phyloP scores from a whole-genome alignment of 1,140 invertebrate species.

The Drosophila yakuba region DNA sequence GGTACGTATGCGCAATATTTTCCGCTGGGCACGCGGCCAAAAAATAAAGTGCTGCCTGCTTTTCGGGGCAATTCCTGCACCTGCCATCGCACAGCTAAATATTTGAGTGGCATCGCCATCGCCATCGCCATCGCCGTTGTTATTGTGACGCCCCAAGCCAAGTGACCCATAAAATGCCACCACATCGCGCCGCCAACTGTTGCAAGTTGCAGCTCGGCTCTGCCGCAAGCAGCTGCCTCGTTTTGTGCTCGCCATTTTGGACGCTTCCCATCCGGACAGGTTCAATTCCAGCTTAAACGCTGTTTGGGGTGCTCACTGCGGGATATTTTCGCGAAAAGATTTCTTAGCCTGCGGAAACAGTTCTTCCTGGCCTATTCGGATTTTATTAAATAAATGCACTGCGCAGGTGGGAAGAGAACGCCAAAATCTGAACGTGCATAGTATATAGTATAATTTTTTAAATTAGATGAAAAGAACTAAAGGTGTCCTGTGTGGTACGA shows the following conservation, averaged over 20 bases:
- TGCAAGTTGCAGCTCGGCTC: slow-evolving; percentile 39
- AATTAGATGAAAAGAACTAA: too few species aligned
- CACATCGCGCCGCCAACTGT: slow-evolving; percentile 43
- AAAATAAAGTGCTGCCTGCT: slow-evolving; percentile 36
- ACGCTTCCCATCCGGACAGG: slow-evolving; percentile 22
- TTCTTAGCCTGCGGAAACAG: not conserved
- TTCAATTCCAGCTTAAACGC: slow-evolving; percentile 56
- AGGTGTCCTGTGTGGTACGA: too few species aligned
- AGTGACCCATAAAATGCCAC: slow-evolving; percentile 59
- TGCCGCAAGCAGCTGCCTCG: slow-evolving; percentile 29
- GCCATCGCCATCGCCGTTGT: slow-evolving; percentile 23
- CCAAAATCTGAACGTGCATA: too few species aligned
- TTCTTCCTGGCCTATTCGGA: not conserved
- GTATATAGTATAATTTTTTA: too few species aligned
- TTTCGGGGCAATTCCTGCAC: slow-evolving; percentile 1
- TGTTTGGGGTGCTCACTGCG: slow-evolving; percentile 20
- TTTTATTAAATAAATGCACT: not conserved
- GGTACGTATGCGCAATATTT: slow-evolving; percentile 41
- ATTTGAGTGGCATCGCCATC: slow-evolving; percentile 42
- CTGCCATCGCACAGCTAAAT: slow-evolving; percentile 28
- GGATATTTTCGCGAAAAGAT: slow-evolving; percentile 5
- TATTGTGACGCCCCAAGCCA: slow-evolving; percentile 27
- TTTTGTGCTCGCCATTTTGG: slow-evolving; percentile 41
- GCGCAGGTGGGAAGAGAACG: not conserved
- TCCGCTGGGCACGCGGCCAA: slow-evolving; percentile 45